These are phyloP conservation scores for Hydrotaea cyrtoneurina DNA, from an alignment of 2,888 invertebrate species.

Conservation along the genomic window DNA sequence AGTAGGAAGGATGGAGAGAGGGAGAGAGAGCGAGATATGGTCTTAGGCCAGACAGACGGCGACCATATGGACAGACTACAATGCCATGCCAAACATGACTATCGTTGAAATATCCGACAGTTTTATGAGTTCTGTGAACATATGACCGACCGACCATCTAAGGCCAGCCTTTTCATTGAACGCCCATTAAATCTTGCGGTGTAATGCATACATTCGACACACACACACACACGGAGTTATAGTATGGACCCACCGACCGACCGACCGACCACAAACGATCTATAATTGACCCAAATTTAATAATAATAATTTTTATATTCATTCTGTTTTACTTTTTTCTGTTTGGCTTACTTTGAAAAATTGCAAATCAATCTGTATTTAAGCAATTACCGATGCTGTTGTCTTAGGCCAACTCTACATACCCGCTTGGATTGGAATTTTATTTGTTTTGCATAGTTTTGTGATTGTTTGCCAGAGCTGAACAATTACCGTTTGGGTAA, in stretches of 20 bases:
- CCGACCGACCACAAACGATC: background rate
- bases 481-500: background rate
- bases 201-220: slow-evolving; percentile 1
- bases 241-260: background rate
- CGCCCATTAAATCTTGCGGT: background rate
- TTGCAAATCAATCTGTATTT: slow-evolving; percentile 35
- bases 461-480: background rate
- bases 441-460: background rate
- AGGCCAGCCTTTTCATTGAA: background rate
- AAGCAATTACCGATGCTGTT: slow-evolving; percentile 21
- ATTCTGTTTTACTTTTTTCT: background rate
- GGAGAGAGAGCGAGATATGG: background rate
- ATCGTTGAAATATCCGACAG: slow-evolving; percentile 35
- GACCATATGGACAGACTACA: background rate
- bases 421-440: background rate
- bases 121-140: slow-evolving; percentile 30
- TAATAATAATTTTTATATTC: slow-evolving; percentile 28
- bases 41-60: background rate
- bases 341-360: background rate
- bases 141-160: slow-evolving; percentile 20
- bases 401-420: background rate
- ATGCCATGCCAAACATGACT: slow-evolving; percentile 27
- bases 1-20: slow-evolving; percentile 8
- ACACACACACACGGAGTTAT: no score
- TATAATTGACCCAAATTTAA: slow-evolving; percentile 36